phyloP scores from a whole-genome alignment of 2,888 invertebrate species.

The Cheilosia pagana region DNA sequence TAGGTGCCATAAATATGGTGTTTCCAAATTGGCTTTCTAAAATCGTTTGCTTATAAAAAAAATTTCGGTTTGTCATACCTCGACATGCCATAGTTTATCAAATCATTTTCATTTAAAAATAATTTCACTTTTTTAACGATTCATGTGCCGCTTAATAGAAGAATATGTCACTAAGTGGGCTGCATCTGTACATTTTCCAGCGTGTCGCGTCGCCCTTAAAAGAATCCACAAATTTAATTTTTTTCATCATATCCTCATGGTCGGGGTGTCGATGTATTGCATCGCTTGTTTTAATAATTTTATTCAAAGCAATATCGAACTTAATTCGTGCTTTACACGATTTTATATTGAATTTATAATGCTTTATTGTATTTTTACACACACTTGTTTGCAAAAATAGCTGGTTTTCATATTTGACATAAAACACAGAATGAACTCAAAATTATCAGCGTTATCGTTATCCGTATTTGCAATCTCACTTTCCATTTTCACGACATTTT shows the following conservation, averaged over 20 bases:
- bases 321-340: constrained; percentile 9
- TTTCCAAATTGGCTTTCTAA: neutral
- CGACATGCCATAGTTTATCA: neutral
- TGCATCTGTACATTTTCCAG: too few species aligned
- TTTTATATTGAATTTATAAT: constrained; percentile 1
- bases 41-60: neutral
- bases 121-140: too few species aligned
- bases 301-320: constrained; percentile 15
- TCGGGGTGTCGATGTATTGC: constrained; percentile 10
- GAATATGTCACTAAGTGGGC: too few species aligned
- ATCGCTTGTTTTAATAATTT: constrained; percentile 23
- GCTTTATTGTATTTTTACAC: neutral
- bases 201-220: too few species aligned
- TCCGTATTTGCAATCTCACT: neutral
- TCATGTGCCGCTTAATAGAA: too few species aligned
- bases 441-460: neutral
- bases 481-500: neutral
- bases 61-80: neutral
- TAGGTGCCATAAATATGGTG: neutral
- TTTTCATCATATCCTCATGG: constrained; percentile 14
- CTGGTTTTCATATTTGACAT: neutral
- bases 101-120: neutral
- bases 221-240: constrained; percentile 8
- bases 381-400: constrained; percentile 6
- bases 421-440: neutral